These are phyloP conservation scores for Trachythela sp. DNA, from an alignment of 64 coral and sea anemone genomes.

Conservation along the genomic window DNA sequence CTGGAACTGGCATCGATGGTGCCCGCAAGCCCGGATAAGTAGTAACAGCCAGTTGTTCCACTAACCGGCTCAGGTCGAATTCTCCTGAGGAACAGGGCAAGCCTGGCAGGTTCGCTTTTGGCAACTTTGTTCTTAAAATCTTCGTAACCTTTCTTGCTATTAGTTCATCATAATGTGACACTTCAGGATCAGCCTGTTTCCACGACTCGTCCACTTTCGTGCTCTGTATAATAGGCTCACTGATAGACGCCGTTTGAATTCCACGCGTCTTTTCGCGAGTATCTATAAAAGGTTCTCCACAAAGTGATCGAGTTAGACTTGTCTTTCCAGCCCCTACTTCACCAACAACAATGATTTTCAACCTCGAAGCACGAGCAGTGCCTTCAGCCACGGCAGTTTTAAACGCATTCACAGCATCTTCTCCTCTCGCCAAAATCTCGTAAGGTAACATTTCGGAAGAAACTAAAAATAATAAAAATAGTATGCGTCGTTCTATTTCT, in stretches of 20 bases:
- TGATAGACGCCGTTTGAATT: conserved; percentile 25
- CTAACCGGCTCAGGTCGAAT: background rate
- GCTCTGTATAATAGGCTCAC: conserved; percentile 49
- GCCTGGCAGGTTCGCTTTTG: background rate
- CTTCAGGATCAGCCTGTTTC: conserved; percentile 50
- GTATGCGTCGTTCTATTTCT: too few relatives aligned
- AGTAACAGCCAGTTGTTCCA: background rate
- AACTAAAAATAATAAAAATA: background rate
- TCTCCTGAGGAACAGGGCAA: background rate
- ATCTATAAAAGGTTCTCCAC: conserved; percentile 47
- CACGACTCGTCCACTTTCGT: conserved; percentile 56
- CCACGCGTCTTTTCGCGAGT: conserved; percentile 62
- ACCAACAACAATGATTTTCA: conserved; percentile 57
- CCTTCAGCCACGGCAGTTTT: conserved; percentile 49
- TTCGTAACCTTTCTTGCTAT: conserved; percentile 42
- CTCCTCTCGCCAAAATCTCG: conserved; percentile 70
- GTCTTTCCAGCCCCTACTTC: conserved; percentile 68
- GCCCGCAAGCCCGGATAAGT: too few relatives aligned
- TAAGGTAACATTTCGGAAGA: conserved; percentile 40
- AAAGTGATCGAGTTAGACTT: conserved; percentile 49
- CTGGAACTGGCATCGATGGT: too few relatives aligned
- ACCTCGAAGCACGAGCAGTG: conserved; percentile 42
- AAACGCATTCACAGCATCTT: conserved; percentile 49
- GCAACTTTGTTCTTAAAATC: background rate
- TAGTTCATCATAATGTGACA: conserved; percentile 57